Base-by-base conservation (phyloP, 2,113 vertebrate genomes). In the Ochotona princeps region DNA sequence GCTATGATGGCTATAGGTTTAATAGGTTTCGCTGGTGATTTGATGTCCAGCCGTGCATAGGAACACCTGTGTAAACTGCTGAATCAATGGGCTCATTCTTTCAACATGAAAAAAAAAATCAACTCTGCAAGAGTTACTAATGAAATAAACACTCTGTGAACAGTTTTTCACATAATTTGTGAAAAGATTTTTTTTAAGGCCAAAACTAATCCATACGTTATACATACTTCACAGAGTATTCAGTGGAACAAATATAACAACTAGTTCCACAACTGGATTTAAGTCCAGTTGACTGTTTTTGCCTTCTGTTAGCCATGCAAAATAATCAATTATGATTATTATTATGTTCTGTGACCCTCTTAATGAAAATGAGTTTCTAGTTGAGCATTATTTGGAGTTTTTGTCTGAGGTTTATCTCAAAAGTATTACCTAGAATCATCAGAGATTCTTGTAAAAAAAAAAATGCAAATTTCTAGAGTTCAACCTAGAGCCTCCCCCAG, bases 171-270 rank as follows among this genome's bases (percentile, higher is more conserved):
- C 65, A 63, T 80, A 82, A 70, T 92, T 93, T 89, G 23, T 75
- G 49, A 82, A 83, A 95, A 67, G 44, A 63, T 35, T 74, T 85
- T 74, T 85, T 81, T 93, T 18, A 74, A 91, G 51, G 18, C n/a
- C 51, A 65, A 87, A 90, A 95, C 49, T 67, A 91, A 92, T 86
- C 87, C 35, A 63, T 25, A 28, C 32, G n/a, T 54, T 84, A 93
- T 78, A 84, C 81, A 57, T 88, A 88, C 44, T 63, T 44, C 32
- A 38, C 92, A 87, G 69, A 67, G 61, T 61, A 47, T 35, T 79
- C 66, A 90, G 54, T 44, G 38, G 60, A 66, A 90, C 70, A 89
- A 89, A 89, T 18, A 51, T 35, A 87, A 93, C 87, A 85, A 8
- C 26, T 76, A 88, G 23, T 18, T 76, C 11, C 54, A 91, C 51